Conservation (phyloP, 2,113 vertebrate species). For the Pachyramphus minor region DNA sequence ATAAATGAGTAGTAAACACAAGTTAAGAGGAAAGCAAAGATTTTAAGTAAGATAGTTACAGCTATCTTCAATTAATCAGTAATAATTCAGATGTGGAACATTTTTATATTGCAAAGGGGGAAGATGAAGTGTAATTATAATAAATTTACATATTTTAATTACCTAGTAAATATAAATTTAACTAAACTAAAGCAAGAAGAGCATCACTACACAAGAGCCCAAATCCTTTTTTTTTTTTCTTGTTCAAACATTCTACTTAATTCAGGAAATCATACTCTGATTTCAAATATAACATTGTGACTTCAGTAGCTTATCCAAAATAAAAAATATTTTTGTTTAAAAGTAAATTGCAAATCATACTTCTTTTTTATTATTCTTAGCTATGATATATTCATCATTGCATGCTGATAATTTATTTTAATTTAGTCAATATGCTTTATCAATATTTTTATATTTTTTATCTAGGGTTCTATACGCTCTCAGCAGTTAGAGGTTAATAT, state of each 20-base stretch:
- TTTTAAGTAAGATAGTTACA: neutral
- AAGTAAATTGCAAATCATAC: neutral
- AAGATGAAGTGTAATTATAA: neutral
- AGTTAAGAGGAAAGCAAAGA: neutral
- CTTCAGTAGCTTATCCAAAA: neutral
- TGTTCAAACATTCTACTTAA: neutral
- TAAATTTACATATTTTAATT: neutral
- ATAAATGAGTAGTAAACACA: neutral
- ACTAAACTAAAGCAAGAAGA: neutral
- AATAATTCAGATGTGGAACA: neutral
- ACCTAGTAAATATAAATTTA: neutral
- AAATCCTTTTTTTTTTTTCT: neutral
- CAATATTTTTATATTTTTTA: neutral
- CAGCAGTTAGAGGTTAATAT: neutral
- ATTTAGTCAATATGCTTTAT: neutral
- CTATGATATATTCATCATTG: neutral
- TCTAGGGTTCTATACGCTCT: neutral
- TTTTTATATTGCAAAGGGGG: neutral
- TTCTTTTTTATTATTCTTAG: neutral
- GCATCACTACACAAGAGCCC: accelerated
- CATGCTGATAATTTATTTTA: neutral
- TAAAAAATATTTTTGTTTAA: neutral
- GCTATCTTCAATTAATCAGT: neutral
- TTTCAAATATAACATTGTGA: neutral
- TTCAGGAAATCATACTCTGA: neutral